Percentiles rank a stretch among this genome's conserved stretches.
These are phyloP conservation scores for Crotalus horridus DNA, from an alignment of 2,113 vertebrate genomes.

Conservation along the genomic window DNA sequence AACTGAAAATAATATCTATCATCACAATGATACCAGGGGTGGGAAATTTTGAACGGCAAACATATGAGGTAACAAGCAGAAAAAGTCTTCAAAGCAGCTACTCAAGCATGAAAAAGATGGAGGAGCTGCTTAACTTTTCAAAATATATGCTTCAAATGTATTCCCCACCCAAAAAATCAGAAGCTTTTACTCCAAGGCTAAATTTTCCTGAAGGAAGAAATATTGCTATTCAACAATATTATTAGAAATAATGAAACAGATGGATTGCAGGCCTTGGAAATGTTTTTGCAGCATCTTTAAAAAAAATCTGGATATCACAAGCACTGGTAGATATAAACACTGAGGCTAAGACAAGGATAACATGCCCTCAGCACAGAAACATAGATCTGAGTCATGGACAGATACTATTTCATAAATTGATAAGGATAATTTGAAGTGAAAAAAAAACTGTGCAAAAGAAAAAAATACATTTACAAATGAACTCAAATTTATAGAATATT, in stretches of 20 bases:
- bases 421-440: neutral
- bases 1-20: neutral
- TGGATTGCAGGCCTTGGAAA: neutral
- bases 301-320: neutral
- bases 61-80: neutral
- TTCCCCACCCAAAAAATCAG: neutral
- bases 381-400: neutral
- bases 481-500: neutral
- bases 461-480: neutral
- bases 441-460: neutral
- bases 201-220: neutral
- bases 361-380: neutral
- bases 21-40: neutral
- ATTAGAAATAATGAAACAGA: constrained; percentile 5
- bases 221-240: neutral
- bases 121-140: neutral
- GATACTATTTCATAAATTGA: neutral
- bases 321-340: neutral
- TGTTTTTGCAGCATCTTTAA: neutral
- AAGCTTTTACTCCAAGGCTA: neutral
- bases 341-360: neutral
- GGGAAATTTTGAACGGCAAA: neutral
- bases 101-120: neutral
- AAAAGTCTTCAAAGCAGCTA: neutral
- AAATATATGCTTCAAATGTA: neutral